Conservation (phyloP, 2,113 vertebrate genomes). For the Tupaia chinensis region DNA sequence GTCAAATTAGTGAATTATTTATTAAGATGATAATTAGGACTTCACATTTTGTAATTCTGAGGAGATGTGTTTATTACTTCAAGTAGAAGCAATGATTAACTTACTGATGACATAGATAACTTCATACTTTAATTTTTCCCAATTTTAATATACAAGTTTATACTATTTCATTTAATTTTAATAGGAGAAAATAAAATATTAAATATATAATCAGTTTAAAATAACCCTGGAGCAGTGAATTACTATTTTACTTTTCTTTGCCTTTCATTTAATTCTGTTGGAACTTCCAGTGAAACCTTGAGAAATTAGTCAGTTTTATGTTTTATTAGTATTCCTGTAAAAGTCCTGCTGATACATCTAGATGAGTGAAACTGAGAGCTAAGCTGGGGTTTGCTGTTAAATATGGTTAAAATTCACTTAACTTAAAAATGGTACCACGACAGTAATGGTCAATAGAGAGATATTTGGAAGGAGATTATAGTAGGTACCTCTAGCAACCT, state of each 20-base stretch:
- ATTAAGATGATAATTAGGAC: constrained; percentile 4
- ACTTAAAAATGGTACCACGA: background rate
- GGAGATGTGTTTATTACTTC: background rate
- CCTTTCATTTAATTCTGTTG: background rate
- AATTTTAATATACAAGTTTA: background rate
- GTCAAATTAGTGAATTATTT: constrained; percentile 9
- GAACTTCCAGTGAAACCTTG: background rate
- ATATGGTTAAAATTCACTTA: background rate
- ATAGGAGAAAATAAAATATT: background rate
- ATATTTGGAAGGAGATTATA: background rate
- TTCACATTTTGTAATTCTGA: background rate
- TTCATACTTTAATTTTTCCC: background rate
- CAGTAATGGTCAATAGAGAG: background rate
- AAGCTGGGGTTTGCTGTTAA: background rate
- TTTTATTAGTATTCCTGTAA: background rate
- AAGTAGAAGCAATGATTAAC: background rate
- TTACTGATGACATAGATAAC: background rate
- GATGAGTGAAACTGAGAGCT: background rate
- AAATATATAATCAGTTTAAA: background rate
- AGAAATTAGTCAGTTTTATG: background rate
- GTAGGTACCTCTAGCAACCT: background rate
- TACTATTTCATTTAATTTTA: background rate
- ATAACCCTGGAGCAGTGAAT: background rate
- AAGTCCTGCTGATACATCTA: background rate
- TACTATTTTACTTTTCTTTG: background rate